phyloP scores from a whole-genome alignment of 1,140 invertebrate genomes.

The Lepeophtheirus salmonis region DNA sequence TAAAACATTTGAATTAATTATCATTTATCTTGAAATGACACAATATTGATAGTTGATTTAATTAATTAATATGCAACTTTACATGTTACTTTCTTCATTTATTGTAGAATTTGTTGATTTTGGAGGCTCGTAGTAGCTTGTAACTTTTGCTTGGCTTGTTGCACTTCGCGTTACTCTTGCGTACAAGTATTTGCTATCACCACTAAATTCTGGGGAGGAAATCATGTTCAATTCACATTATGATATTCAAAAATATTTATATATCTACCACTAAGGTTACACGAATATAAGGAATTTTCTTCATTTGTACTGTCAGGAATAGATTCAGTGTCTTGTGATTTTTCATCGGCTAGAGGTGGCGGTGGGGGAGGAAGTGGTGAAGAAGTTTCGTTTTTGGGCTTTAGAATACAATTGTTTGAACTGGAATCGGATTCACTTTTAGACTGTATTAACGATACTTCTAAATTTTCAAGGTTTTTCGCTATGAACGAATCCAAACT shows the following conservation, averaged over 20 bases:
- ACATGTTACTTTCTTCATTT: background rate
- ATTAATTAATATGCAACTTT: background rate
- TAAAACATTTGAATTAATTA: too few species aligned
- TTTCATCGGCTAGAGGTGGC: too few species aligned
- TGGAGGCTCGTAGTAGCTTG: background rate
- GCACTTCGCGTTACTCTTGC: background rate
- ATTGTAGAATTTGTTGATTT: background rate
- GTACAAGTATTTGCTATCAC: background rate
- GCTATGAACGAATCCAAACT: background rate
- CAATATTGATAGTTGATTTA: too few species aligned
- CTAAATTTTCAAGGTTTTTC: background rate
- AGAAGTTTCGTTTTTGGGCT: background rate
- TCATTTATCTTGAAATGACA: too few species aligned
- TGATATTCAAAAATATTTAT: too few species aligned
- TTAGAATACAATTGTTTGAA: background rate
- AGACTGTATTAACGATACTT: background rate
- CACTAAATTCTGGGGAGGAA: background rate
- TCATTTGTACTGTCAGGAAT: background rate
- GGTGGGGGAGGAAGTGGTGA: background rate
- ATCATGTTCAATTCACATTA: too few species aligned
- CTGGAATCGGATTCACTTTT: background rate
- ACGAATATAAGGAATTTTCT: background rate
- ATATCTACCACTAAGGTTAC: background rate
- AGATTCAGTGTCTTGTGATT: background rate
- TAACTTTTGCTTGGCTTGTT: background rate